Conservation (phyloP, 2,797 vertebrate genomes). For the Enteromius treurensis region DNA sequence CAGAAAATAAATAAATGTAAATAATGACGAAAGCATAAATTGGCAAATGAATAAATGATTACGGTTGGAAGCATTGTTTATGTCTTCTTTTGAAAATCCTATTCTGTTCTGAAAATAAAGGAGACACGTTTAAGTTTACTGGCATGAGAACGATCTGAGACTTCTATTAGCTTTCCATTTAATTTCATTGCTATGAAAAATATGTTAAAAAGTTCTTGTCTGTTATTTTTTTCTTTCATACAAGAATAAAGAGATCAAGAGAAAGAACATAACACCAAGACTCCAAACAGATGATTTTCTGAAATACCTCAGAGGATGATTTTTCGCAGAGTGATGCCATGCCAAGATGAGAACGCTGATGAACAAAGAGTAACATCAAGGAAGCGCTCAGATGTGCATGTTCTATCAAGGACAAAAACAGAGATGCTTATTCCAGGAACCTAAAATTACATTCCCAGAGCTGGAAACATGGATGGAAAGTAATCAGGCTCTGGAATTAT, state of each 20-base stretch:
- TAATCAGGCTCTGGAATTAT: constrained; percentile 78
- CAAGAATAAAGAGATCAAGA: neutral
- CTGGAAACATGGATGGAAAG: constrained; percentile 76
- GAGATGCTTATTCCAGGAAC: constrained; percentile 70
- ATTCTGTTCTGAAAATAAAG: neutral
- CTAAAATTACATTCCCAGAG: constrained; percentile 69
- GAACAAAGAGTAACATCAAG: constrained; percentile 42
- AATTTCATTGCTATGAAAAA: neutral
- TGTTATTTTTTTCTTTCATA: neutral
- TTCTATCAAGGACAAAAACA: constrained; percentile 64
- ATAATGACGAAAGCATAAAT: neutral
- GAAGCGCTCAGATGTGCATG: constrained; percentile 63
- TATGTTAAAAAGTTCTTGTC: neutral
- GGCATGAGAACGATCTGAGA: neutral
- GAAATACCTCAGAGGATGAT: neutral
- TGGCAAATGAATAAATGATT: neutral
- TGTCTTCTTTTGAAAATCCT: neutral
- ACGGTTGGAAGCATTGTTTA: neutral
- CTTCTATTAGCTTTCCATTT: neutral
- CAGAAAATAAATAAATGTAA: neutral
- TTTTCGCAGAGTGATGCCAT: neutral
- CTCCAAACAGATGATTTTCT: neutral
- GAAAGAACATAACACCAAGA: neutral
- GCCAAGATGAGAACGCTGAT: constrained; percentile 3
- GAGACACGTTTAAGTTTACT: neutral